These are phyloP conservation scores for Chaetodon trifascialis DNA, from an alignment of 2,113 vertebrate genomes.

Conservation along the genomic window DNA sequence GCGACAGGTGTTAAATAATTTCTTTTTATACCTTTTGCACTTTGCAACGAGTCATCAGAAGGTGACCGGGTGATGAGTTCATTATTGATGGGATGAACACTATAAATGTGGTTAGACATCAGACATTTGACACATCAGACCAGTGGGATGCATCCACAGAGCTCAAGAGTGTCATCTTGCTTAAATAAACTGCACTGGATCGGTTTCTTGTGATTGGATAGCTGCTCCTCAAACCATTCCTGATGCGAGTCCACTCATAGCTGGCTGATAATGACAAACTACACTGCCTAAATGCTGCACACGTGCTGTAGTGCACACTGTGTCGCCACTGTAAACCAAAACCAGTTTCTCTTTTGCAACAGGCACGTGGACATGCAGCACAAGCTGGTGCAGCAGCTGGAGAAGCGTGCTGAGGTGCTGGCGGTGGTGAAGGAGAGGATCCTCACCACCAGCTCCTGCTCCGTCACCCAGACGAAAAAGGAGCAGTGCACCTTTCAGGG, in stretches of 20 bases:
- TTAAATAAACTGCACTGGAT: neutral
- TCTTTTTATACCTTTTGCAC: neutral
- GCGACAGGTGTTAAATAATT: constrained; percentile 81
- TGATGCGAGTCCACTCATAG: neutral
- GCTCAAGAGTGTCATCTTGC: neutral
- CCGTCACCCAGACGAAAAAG: constrained; percentile 78
- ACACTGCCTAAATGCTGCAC: neutral
- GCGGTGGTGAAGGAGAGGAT: constrained; percentile 91
- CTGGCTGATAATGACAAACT: neutral
- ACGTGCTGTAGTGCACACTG: neutral
- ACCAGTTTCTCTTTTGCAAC: neutral
- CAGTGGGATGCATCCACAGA: neutral
- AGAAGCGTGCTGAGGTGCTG: constrained; percentile 84
- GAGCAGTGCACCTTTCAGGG: constrained; percentile 80
- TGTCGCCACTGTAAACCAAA: neutral
- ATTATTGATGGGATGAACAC: constrained; percentile 10
- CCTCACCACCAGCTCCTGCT: constrained; percentile 86
- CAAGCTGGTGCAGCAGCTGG: constrained; percentile 86
- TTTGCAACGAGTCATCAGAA: neutral
- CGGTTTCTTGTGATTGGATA: neutral
- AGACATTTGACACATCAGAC: too few species aligned
- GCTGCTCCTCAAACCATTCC: neutral
- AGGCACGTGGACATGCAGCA: constrained; percentile 87
- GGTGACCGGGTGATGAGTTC: neutral
- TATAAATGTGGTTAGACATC: constrained; percentile 10